Percentiles rank a stretch among this genome's conserved stretches.
These are phyloP conservation scores for Dicranocentrus wangi DNA, from an alignment of 2,888 invertebrate species.

Conservation along the genomic window DNA sequence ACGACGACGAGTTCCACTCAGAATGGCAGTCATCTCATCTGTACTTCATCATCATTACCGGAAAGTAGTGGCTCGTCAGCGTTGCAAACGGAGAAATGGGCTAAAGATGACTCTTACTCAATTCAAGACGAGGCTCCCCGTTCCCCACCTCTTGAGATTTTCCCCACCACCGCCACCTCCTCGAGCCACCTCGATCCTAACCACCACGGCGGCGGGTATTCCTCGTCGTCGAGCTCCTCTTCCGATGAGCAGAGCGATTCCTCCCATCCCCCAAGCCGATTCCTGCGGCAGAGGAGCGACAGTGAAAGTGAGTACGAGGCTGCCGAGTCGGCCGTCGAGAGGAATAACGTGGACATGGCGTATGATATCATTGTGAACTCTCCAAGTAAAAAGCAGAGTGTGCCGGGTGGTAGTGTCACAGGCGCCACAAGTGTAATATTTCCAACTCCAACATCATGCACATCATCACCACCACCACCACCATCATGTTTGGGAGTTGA, in stretches of 20 bases:
- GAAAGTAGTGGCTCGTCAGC: slow-evolving; percentile 39
- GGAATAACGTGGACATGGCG: slow-evolving; percentile 67
- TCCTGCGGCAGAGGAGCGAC: slow-evolving; percentile 66
- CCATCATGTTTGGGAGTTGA: slow-evolving; percentile 45
- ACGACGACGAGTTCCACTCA: not conserved
- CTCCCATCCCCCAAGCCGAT: slow-evolving; percentile 47
- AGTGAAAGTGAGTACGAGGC: slow-evolving; percentile 71
- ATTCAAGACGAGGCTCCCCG: too few relatives aligned
- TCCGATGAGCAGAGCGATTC: slow-evolving; percentile 55
- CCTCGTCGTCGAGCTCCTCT: slow-evolving; percentile 58
- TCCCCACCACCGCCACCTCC: slow-evolving; percentile 5
- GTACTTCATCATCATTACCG: slow-evolving; percentile 25
- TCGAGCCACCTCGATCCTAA: not conserved
- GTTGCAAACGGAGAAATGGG: slow-evolving; percentile 41
- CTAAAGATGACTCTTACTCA: too few relatives aligned
- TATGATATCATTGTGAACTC: slow-evolving; percentile 69
- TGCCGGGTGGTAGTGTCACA: slow-evolving; percentile 60
- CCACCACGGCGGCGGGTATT: not conserved
- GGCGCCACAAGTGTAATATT: slow-evolving; percentile 50
- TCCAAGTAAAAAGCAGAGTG: slow-evolving; percentile 63
- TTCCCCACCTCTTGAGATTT: too few relatives aligned
- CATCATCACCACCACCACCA: slow-evolving; percentile 12
- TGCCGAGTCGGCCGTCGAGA: slow-evolving; percentile 67
- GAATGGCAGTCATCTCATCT: not conserved
- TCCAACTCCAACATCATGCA: slow-evolving; percentile 8